A percentile compares a stretch with the other conserved stretches of the same genome.
Evolutionary conservation across 2,113 vertebrate species (phyloP).

Genomic region (Odocoileus virginianus): DNA sequence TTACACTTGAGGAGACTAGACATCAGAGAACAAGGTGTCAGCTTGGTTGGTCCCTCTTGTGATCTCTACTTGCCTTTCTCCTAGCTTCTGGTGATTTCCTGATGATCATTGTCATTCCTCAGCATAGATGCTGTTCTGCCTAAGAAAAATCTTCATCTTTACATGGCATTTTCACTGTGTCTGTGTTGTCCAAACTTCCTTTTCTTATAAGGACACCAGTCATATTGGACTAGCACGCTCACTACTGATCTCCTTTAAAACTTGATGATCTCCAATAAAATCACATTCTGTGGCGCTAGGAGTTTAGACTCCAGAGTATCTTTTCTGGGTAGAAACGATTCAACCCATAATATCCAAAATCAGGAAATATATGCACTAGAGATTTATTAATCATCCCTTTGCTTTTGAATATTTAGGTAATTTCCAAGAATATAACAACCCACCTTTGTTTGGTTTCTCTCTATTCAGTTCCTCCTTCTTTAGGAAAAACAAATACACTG

Average conservation of each 20-base stretch:
- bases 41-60: neutral
- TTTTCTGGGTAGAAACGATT: neutral
- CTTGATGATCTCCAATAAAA: neutral
- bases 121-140: neutral
- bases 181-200: neutral
- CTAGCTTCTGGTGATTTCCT: neutral
- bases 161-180: rapidly evolving
- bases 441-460: neutral
- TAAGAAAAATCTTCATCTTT: neutral
- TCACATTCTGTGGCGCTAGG: neutral
- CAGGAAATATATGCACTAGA: neutral
- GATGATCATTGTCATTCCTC: neutral
- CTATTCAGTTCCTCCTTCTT: neutral
- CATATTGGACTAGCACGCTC: neutral
- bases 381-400: neutral
- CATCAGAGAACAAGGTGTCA: neutral
- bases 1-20: neutral
- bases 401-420: neutral
- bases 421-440: neutral
- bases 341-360: neutral
- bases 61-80: rapidly evolving
- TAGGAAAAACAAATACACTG: neutral
- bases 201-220: neutral
- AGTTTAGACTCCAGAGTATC: neutral
- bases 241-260: neutral